phyloP scores from a whole-genome alignment of 2,113 vertebrate species.

The Ailurus styani region DNA sequence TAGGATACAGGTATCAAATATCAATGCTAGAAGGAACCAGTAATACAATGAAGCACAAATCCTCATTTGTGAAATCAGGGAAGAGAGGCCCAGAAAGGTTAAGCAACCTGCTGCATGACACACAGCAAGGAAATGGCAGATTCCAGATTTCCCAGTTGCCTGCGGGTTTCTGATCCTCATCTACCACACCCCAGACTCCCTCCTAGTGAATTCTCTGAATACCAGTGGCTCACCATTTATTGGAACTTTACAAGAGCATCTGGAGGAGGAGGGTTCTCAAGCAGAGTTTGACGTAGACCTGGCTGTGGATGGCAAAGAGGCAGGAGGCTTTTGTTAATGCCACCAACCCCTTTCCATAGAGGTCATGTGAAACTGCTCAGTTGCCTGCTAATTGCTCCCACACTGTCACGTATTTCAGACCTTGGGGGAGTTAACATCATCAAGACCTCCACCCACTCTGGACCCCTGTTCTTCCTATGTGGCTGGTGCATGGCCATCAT shows the following conservation, averaged over 20 bases:
- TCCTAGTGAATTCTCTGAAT: neutral
- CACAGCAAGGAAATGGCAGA: neutral
- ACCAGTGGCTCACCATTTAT: neutral
- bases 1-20: neutral
- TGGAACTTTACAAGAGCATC: neutral
- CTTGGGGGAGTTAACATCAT: neutral
- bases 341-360: too few species aligned
- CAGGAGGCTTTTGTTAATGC: neutral
- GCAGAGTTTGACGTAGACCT: neutral
- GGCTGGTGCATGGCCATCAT: neutral
- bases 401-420: neutral
- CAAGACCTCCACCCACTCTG: neutral
- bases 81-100: neutral
- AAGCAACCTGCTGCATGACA: neutral
- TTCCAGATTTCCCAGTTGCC: too few species aligned
- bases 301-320: neutral
- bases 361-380: neutral
- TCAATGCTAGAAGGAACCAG: neutral
- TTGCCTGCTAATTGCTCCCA: conserved; percentile 10
- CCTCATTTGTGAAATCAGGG: neutral
- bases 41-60: neutral
- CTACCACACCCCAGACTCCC: neutral
- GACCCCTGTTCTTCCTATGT: accelerated
- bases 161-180: accelerated
- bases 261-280: neutral